Conservation (phyloP, 2,888 invertebrate genomes). For the Agrochola litura region DNA sequence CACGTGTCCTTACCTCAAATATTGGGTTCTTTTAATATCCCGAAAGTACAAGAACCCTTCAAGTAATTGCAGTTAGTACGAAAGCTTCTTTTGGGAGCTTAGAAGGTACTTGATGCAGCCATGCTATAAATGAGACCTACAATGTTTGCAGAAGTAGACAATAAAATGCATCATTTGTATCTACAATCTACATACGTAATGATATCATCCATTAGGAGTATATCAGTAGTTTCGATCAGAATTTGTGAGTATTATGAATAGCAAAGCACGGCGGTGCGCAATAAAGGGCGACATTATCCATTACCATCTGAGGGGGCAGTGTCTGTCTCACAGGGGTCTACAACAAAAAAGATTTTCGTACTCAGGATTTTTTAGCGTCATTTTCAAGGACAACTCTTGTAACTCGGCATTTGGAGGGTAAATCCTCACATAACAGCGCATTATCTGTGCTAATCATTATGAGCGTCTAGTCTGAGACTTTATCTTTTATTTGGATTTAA, state of each 20-base stretch:
- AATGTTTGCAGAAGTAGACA: slow-evolving; percentile 1
- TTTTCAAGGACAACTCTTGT: slow-evolving; percentile 79
- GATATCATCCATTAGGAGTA: slow-evolving; percentile 36
- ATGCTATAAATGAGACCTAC: neutral
- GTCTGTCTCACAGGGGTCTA: slow-evolving; percentile 76
- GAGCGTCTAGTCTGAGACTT: slow-evolving; percentile 44
- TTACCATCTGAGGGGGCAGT: slow-evolving; percentile 72
- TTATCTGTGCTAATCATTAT: slow-evolving; percentile 54
- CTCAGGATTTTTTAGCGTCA: slow-evolving; percentile 78
- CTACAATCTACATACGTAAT: slow-evolving; percentile 19
- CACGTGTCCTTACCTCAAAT: neutral
- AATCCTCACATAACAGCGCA: slow-evolving; percentile 42
- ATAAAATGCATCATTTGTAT: slow-evolving; percentile 30
- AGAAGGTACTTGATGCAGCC: neutral
- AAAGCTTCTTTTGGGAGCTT: neutral
- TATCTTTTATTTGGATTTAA: slow-evolving; percentile 55
- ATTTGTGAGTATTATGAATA: slow-evolving; percentile 62
- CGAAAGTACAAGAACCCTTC: neutral
- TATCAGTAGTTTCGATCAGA: slow-evolving; percentile 45
- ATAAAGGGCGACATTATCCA: slow-evolving; percentile 76
- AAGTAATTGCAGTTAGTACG: neutral
- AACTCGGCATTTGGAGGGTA: slow-evolving; percentile 63
- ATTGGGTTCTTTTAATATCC: neutral
- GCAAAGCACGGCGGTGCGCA: slow-evolving; percentile 69
- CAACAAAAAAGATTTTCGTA: slow-evolving; percentile 76